Evolutionary conservation across 2,113 vertebrate genomes (phyloP).

Genomic region (Malurus elegans): DNA sequence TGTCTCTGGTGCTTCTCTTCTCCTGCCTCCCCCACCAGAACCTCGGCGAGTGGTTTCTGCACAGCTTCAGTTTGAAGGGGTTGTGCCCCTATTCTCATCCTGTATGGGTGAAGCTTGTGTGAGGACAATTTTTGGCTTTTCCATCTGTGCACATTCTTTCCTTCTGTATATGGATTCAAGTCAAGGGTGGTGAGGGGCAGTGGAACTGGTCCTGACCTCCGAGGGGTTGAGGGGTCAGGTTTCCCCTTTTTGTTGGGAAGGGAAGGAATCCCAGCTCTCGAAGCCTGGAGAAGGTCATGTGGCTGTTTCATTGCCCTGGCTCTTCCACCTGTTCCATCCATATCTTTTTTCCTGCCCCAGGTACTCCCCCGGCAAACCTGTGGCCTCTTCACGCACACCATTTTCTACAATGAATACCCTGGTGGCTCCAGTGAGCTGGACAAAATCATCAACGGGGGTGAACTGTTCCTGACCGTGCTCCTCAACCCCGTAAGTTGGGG

Average conservation of each 20-base stretch:
- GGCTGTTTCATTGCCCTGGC: neutral
- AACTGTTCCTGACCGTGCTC: constrained; percentile 94
- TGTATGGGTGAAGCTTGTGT: neutral
- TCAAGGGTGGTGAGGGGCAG: neutral
- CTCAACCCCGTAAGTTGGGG: constrained; percentile 94
- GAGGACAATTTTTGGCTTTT: neutral
- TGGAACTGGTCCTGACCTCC: neutral
- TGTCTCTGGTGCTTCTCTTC: neutral
- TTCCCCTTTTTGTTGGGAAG: neutral
- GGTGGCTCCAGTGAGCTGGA: constrained; percentile 93
- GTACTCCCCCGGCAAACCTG: constrained; percentile 95
- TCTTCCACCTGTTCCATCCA: neutral
- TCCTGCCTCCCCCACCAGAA: neutral
- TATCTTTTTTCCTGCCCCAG: constrained; percentile 59
- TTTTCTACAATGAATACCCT: constrained; percentile 97
- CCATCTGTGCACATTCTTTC: neutral
- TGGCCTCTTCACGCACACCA: constrained; percentile 97
- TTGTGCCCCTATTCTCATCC: neutral
- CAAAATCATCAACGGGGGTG: constrained; percentile 95
- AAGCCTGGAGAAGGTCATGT: neutral
- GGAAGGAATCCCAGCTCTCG: neutral
- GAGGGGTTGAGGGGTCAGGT: neutral
- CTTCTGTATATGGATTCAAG: neutral
- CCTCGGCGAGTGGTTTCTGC: fast-evolving
- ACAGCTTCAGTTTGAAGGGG: neutral